These are phyloP conservation scores for Thaleichthys pacificus DNA, from an alignment of 2,797 vertebrate genomes.

Conservation along the genomic window DNA sequence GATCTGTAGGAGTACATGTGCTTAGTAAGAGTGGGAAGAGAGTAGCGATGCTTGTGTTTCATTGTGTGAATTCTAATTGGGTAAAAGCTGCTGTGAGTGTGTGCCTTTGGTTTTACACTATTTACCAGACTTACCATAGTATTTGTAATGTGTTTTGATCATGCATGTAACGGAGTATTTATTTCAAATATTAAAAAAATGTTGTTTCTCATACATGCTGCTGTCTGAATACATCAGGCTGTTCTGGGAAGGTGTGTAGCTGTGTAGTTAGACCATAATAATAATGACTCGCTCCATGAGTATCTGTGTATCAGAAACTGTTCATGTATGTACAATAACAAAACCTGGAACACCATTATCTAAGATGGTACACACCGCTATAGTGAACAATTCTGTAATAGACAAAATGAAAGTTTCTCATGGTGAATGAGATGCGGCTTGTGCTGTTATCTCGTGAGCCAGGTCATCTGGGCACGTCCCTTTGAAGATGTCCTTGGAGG, in stretches of 20 bases:
- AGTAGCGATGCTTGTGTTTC: slow-evolving; percentile 68
- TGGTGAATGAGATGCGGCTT: not conserved
- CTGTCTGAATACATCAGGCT: slow-evolving; percentile 9
- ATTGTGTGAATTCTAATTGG: slow-evolving; percentile 82
- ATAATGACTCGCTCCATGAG: too few relatives aligned
- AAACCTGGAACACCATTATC: not conserved
- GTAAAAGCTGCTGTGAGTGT: slow-evolving; percentile 91
- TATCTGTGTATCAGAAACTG: too few relatives aligned
- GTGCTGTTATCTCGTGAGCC: not conserved
- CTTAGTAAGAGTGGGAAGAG: slow-evolving; percentile 74
- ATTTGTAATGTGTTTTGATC: slow-evolving; percentile 88
- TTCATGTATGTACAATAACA: not conserved
- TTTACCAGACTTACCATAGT: slow-evolving; percentile 87
- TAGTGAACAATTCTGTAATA: not conserved
- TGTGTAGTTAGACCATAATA: not conserved
- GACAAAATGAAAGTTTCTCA: not conserved
- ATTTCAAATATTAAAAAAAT: slow-evolving; percentile 98
- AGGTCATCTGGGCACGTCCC: slow-evolving; percentile 9
- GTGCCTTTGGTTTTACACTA: slow-evolving; percentile 93
- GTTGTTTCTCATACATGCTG: slow-evolving; percentile 84
- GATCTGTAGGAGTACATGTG: slow-evolving; percentile 69
- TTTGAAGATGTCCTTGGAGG: slow-evolving; percentile 32
- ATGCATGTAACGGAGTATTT: slow-evolving; percentile 99
- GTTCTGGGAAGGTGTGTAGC: not conserved
- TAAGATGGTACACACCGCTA: not conserved